Evolutionary conservation across 1,140 invertebrate species (phyloP), one percentile per base, ranked within the genome.

Genomic region (Drosophila biarmipes): DNA sequence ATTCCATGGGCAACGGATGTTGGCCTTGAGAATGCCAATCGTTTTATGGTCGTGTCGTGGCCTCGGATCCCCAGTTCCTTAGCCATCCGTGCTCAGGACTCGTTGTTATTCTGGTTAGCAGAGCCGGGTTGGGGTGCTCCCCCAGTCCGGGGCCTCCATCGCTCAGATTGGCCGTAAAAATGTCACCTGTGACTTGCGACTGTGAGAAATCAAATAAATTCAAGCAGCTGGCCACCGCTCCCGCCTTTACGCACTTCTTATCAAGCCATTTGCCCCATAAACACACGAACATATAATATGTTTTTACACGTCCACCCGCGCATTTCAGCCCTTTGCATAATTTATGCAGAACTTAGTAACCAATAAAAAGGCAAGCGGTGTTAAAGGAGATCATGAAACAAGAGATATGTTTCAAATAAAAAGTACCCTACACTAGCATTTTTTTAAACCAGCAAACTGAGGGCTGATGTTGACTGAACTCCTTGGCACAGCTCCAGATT

Each of bases 131-230:
- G 40, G 10, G 53, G 48, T 17, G 54, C 31, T 42, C 35, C 63
- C 51, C 63, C 38, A 52, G 59, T 42, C 15, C 29, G 37, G 38
- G 72, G 53, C 37, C 62, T 40, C 48, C 54, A 54, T 68, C 49
- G 55, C 78, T 66, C 82, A 79, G 82, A 87, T 89, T 89, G 84
- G 78, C 82, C 66, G 81, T 87, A 87, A 87, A 87, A 82, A 79
- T 89, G 82, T 87, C 82, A 89, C 82, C 82, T 82, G 82, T 82
- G 82, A 89, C 84, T 82, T 76, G 78, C 57, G 61, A 67, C 84
- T 75, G 79, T 61, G 67, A 82, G 79, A 89, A 87, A 89, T 89
- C 84, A 82, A 87, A 87, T 87, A 77, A 82, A 87, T 87, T 89
- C 55, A 75, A 82, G 66, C 75, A 78, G 79, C 71, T 66, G 49